Evolutionary conservation across 2,113 vertebrate genomes (phyloP), one percentile per base, ranked within the genome.

Genomic region (Salvelinus alpinus): DNA sequence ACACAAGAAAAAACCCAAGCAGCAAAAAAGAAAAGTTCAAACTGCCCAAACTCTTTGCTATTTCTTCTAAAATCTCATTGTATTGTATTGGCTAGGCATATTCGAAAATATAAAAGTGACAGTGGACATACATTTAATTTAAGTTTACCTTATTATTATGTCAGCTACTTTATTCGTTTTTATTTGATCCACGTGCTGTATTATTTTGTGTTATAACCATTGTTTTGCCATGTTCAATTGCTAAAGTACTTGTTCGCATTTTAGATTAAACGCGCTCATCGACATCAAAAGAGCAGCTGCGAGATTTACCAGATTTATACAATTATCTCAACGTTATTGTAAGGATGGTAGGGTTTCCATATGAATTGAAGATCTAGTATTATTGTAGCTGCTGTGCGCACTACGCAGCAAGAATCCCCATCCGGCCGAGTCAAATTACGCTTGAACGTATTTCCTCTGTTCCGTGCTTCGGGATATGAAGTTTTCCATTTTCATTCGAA

Each of bases 401-500:
- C 6, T 6, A 8, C 4, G 27, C 27, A 25, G 20, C 66, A 34
- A 22, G n/a, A 18, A 54, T 54, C 51, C 3, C 51, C 44, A 80
- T 86, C 79, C 81, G 73, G 72, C 75, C 79, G 57, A 2, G 14
- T 70, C 86, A 86, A 31, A 48, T 88, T 80, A 73, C 73, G 66
- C 64, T 70, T 3, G 3, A 0, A 4, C 1, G 47, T 11, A 38
- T 71, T 75, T 86, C 76, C 86, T 64, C 65, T 0, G 48, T 0
- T 0, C 0, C 0, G 75, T 73, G 74, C 72, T 14, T 2, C 86
- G 95, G 94, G 94, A 93, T 0, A 60, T 81, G 94, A 93, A 93
- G 95, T 94, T 80, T 12, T 29, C 0, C 0, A 0, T 0, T 0
- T 3, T 14, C 0, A 11, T 1, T 18, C 25, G 7, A 0, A 2